Conservation (phyloP, 1,140 invertebrate genomes). For the Cepaea nemoralis region DNA sequence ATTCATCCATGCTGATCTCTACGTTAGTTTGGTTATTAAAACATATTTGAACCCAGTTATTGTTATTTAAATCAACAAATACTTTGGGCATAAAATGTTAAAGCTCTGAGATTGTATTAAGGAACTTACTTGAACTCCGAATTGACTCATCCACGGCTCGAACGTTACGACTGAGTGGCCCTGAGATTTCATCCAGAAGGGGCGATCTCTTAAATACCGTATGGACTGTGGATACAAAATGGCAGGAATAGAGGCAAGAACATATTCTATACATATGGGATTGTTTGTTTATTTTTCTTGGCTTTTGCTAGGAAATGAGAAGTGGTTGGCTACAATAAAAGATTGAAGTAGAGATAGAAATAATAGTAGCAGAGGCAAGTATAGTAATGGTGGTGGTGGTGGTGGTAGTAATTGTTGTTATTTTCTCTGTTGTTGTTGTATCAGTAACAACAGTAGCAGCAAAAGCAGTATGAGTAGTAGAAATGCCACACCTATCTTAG, state of each 20-base stretch:
- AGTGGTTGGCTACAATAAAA: too few relatives aligned
- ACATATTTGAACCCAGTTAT: neutral
- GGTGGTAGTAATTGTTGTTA: too few relatives aligned
- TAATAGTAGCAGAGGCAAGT: too few relatives aligned
- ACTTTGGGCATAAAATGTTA: neutral
- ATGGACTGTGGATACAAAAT: neutral
- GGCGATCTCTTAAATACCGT: conserved; percentile 8
- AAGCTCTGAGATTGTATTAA: neutral
- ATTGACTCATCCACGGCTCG: conserved; percentile 20
- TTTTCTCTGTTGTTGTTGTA: too few relatives aligned
- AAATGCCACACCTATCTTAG: too few relatives aligned
- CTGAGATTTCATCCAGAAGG: conserved; percentile 40
- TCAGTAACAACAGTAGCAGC: too few relatives aligned
- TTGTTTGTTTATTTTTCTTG: too few relatives aligned
- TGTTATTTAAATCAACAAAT: neutral
- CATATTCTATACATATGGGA: neutral
- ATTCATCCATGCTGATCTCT: too few relatives aligned
- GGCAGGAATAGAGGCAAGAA: neutral
- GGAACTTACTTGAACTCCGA: conserved; percentile 27
- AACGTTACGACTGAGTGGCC: conserved; percentile 37
- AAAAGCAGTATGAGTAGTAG: too few relatives aligned
- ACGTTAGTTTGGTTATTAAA: neutral
- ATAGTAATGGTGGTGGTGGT: too few relatives aligned
- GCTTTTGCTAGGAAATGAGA: too few relatives aligned
- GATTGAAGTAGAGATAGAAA: too few relatives aligned